Conservation (phyloP, 1,140 invertebrate genomes). For the Trichogramma pretiosum region DNA sequence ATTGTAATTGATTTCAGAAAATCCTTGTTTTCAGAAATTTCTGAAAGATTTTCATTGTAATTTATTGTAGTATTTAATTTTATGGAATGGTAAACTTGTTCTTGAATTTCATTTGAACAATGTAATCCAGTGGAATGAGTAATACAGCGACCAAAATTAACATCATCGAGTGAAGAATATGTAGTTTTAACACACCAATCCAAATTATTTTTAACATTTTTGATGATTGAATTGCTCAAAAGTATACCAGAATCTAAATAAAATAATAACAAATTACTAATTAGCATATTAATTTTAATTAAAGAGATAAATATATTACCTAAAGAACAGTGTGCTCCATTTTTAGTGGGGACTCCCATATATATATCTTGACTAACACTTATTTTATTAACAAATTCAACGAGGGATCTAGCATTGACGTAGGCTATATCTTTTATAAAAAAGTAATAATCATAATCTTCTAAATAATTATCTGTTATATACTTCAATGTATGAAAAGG, state of each 20-base stretch:
- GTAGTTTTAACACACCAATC: slow-evolving; percentile 82
- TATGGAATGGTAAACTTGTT: slow-evolving; percentile 45
- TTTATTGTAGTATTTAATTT: slow-evolving; percentile 47
- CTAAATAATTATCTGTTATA: slow-evolving; percentile 76
- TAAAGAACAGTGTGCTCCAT: slow-evolving; percentile 52
- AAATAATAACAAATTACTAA: not conserved
- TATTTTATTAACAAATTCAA: slow-evolving; percentile 61
- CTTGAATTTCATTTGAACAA: slow-evolving; percentile 51
- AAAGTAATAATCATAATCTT: slow-evolving; percentile 86
- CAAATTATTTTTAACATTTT: slow-evolving; percentile 60
- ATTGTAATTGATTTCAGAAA: slow-evolving; percentile 55
- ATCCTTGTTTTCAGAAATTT: slow-evolving; percentile 31
- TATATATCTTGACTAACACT: slow-evolving; percentile 76
- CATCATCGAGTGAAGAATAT: slow-evolving; percentile 65
- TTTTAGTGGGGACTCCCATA: slow-evolving; percentile 53
- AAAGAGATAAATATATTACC: slow-evolving; percentile 38
- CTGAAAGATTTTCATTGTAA: slow-evolving; percentile 44
- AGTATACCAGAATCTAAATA: slow-evolving; percentile 62
- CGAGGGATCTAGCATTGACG: slow-evolving; percentile 63
- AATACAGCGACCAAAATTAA: slow-evolving; percentile 77
- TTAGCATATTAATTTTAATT: not conserved
- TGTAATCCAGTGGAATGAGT: slow-evolving; percentile 57
- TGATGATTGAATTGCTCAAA: slow-evolving; percentile 67
- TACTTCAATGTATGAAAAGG: slow-evolving; percentile 83
- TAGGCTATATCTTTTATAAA: slow-evolving; percentile 74